Base-by-base conservation (phyloP, 2,113 vertebrate genomes). In the Charadrius vociferus region DNA sequence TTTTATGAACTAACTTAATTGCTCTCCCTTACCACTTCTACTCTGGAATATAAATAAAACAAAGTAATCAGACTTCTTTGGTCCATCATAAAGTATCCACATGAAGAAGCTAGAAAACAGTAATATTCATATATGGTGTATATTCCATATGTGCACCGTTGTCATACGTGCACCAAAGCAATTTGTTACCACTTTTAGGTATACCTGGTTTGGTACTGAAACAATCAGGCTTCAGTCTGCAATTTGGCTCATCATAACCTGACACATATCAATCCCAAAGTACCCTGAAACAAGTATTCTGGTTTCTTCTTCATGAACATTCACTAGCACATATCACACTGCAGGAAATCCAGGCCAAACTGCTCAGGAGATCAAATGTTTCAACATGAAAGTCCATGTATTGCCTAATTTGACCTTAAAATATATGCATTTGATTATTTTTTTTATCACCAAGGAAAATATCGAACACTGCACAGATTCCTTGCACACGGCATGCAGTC, bases 231-330 rank as follows among this genome's bases (percentile, higher is more conserved):
- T 75, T 26, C 0, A 27, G 8, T 8, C 22, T 55, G 53, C 29
- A 58, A 52, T 71, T n/a, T 65, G 26, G 24, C 18, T 86, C 37
- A 36, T 34, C 26, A 49, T 15, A 86, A 43, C 22, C n/a, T 67
- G 18, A 32, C 0, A 1, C 4, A 1, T 9, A 32, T 32, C 45
- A 47, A 1, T 21, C 30, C 50, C 22, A n/a, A 77, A 79, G 27
- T n/a, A 53, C 8, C 14, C 32, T 7, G 49, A 36, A 29, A 37
- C 3, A 7, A n/a, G 18, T 14, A 9, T 72, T 59, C 49, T 26
- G 8, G 24, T 22, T 53, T 36, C 52, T 34, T 24, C 19, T 73
- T 12, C 26, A 24, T 6, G 10, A 68, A 63, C 34, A n/a, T n/a
- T 59, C 62, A 23, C 9, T 39, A 82, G 47, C 29, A 36, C 49